Base-by-base conservation (phyloP, 1,140 invertebrate species). In the Drosophila arawakana region DNA sequence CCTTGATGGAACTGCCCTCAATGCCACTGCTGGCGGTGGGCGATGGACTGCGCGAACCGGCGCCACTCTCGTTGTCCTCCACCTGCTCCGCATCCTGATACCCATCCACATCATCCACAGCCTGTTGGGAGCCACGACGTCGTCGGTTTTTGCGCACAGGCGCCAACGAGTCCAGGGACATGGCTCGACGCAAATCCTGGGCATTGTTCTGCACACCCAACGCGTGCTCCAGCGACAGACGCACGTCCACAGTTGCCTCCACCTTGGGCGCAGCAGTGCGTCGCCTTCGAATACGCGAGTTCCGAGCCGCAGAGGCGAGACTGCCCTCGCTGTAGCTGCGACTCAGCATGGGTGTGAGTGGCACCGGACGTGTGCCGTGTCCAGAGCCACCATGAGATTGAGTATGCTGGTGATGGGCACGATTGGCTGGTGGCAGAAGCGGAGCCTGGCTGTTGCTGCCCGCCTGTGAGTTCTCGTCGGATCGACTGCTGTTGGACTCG, bases 1-100 rank as follows among this genome's bases (percentile, higher is more conserved):
- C 97, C 92, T 98, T 98, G 47, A 97, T 96, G 3, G 96, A 97
- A 81, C 96, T 97, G 75, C 96, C 97, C 91, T 98, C 97, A 1
- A 98, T 94, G 4, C 97, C 97, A 91, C 96, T 97, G 68, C 97
- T 97, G 3, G 97, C 97, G 9, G 97, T 96, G 0, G 97, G 97
- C 34, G 97, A 98, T 0, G 97, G 97, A 46, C 96, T 97, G 34
- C 97, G 94, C 8, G 96, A 94, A 1, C 82, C 82, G 0, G 80
- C 77, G 2, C 77, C 85, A 57, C 86, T 92, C 9, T 91, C 88
- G 44, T 81, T 82, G 62, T 92, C 91, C 0, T 80, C 86, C 8
- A 69, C 71, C 44, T 78, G 75, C 60, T 71, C 80, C 1, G 41
- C 73, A 43, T 73, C 76, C 67, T 82, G 76, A 25, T 78, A 89